phyloP scores from a whole-genome alignment of 2,888 invertebrate genomes.

The Cotesia congregata region DNA sequence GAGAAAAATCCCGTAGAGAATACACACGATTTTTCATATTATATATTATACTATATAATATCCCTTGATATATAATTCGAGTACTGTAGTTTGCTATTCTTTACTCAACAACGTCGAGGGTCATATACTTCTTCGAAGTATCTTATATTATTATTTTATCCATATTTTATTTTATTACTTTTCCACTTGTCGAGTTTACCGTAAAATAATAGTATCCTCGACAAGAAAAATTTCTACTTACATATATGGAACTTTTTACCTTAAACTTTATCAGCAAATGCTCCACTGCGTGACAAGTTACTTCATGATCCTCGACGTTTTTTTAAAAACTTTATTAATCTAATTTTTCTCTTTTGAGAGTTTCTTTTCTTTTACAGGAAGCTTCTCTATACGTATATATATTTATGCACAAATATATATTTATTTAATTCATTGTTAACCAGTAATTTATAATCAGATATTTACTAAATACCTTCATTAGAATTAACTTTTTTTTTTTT shows the following conservation, averaged over 20 bases:
- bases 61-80: conserved; percentile 43
- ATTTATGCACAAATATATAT: conserved; percentile 48
- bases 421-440: neutral
- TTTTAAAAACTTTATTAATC: conserved; percentile 39
- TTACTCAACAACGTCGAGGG: conserved; percentile 22
- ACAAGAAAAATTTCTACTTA: neutral
- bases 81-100: conserved; percentile 25
- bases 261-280: conserved; percentile 12
- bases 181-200: conserved; percentile 13
- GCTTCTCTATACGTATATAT: conserved; percentile 58
- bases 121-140: neutral
- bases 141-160: neutral
- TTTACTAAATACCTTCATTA: neutral
- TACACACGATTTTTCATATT: conserved; percentile 33
- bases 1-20: neutral
- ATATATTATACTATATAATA: conserved; percentile 46
- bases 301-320: conserved; percentile 37
- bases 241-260: neutral
- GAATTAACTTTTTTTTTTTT: neutral
- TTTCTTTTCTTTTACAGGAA: conserved; percentile 58
- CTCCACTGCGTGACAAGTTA: neutral
- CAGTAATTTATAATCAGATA: neutral
- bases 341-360: conserved; percentile 39
- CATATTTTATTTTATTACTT: neutral
- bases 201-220: neutral